These are phyloP conservation scores for Malacosoma neustria DNA, from an alignment of 2,888 invertebrate species.

Conservation along the genomic window DNA sequence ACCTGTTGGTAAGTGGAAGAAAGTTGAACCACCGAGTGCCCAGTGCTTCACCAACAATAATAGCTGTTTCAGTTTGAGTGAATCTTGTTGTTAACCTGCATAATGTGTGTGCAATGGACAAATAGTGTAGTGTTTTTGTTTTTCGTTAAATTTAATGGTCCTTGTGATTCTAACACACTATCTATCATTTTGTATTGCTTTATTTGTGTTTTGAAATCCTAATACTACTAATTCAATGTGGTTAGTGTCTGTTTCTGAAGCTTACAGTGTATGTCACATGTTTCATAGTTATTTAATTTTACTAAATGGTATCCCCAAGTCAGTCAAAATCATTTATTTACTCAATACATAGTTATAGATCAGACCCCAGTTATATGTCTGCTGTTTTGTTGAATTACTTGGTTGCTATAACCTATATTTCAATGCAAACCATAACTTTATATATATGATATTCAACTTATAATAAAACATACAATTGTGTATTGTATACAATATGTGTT, in stretches of 20 bases:
- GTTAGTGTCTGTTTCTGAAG: background rate
- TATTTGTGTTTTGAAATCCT: constrained; percentile 12
- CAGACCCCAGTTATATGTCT: too few species aligned
- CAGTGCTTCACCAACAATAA: constrained; percentile 58
- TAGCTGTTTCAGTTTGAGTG: constrained; percentile 62
- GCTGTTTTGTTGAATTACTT: too few species aligned
- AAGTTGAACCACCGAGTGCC: constrained; percentile 48
- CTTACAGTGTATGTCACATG: too few species aligned
- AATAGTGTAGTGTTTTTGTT: constrained; percentile 41
- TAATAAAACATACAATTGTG: background rate
- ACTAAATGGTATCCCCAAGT: too few species aligned
- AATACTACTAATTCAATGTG: constrained; percentile 18
- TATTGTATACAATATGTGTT: background rate
- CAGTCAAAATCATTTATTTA: too few species aligned
- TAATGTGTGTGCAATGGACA: constrained; percentile 70
- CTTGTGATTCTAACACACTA: constrained; percentile 68
- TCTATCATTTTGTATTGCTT: constrained; percentile 22
- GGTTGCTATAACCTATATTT: too few species aligned
- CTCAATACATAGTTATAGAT: too few species aligned
- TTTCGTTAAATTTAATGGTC: constrained; percentile 67
- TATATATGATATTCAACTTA: background rate
- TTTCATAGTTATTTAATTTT: too few species aligned
- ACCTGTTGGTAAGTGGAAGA: constrained; percentile 81
- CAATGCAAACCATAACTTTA: too few species aligned
- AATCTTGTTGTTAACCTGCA: constrained; percentile 59